These are phyloP conservation scores for Eristalis intricaria DNA, from an alignment of 2,888 invertebrate species.

Conservation along the genomic window DNA sequence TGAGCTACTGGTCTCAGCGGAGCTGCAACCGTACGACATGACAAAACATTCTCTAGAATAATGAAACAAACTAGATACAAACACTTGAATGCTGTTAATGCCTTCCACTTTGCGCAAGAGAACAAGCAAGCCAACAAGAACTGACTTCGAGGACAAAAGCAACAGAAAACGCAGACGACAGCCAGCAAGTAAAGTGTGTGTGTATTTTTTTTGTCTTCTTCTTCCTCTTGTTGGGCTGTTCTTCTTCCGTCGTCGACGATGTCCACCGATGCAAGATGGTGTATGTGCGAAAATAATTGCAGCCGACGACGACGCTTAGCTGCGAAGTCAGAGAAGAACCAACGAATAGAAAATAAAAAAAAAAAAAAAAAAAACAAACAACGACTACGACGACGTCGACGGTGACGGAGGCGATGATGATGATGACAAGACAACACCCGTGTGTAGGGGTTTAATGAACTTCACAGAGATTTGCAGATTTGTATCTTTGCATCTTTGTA, in stretches of 20 bases:
- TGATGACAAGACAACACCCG: slow-evolving; percentile 25
- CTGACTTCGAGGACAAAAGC: slow-evolving; percentile 7
- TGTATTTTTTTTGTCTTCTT: too few species aligned
- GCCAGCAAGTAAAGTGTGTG: not conserved
- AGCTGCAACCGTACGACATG: slow-evolving; percentile 19
- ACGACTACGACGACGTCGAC: slow-evolving; percentile 1
- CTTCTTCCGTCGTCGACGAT: not conserved
- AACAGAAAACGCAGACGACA: slow-evolving; percentile 7
- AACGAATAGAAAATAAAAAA: not conserved
- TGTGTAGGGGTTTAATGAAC: slow-evolving; percentile 65
- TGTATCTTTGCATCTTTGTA: slow-evolving; percentile 51
- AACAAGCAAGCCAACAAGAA: slow-evolving; percentile 21
- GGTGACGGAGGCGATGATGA: not conserved
- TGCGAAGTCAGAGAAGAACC: not conserved
- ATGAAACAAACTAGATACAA: slow-evolving; percentile 44
- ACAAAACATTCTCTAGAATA: slow-evolving; percentile 29
- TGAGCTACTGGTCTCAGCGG: not conserved
- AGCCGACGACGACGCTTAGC: slow-evolving; percentile 57
- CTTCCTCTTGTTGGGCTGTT: not conserved
- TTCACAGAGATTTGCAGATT: slow-evolving; percentile 69
- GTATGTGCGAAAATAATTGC: slow-evolving; percentile 61
- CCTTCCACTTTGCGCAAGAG: slow-evolving; percentile 32
- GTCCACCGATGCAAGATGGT: slow-evolving; percentile 17
- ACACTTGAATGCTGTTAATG: slow-evolving; percentile 65
- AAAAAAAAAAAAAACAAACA: not conserved